Conservation (phyloP, 2,888 invertebrate genomes). For the Mongoloraphidia duomilia region DNA sequence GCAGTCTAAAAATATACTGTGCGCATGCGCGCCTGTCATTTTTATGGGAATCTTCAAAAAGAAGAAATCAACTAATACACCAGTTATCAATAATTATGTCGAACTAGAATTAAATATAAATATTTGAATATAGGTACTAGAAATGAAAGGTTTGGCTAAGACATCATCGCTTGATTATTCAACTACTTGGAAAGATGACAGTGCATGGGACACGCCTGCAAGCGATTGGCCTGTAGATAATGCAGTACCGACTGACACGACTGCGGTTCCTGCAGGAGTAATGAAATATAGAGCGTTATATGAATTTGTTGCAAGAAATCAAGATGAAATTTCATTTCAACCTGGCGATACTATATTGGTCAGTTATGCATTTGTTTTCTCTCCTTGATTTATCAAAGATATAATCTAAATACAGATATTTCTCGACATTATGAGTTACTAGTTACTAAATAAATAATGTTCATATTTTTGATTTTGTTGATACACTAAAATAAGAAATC, state of each 20-base stretch:
- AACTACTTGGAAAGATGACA: constrained; percentile 43
- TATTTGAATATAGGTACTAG: constrained; percentile 27
- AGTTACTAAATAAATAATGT: background rate
- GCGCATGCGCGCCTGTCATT: too few relatives aligned
- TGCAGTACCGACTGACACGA: constrained; percentile 21
- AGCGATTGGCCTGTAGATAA: constrained; percentile 37
- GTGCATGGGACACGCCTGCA: constrained; percentile 38
- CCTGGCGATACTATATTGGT: constrained; percentile 86
- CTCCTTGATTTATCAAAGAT: too few relatives aligned
- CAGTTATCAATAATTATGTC: too few relatives aligned
- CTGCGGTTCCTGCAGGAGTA: constrained; percentile 32
- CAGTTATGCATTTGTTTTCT: constrained; percentile 20
- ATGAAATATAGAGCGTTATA: constrained; percentile 80
- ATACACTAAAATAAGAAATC: background rate
- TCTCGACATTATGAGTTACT: too few relatives aligned
- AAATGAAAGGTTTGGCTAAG: constrained; percentile 31
- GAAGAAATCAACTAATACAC: too few relatives aligned
- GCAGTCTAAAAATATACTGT: too few relatives aligned
- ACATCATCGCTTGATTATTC: constrained; percentile 28
- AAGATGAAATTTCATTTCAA: constrained; percentile 84
- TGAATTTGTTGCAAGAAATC: constrained; percentile 82
- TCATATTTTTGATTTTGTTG: background rate
- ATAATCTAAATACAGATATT: too few relatives aligned
- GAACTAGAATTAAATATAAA: too few relatives aligned
- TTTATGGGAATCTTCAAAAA: too few relatives aligned